Evolutionary conservation across 2,113 vertebrate genomes (phyloP).

Genomic region (Arvicanthis niloticus): DNA sequence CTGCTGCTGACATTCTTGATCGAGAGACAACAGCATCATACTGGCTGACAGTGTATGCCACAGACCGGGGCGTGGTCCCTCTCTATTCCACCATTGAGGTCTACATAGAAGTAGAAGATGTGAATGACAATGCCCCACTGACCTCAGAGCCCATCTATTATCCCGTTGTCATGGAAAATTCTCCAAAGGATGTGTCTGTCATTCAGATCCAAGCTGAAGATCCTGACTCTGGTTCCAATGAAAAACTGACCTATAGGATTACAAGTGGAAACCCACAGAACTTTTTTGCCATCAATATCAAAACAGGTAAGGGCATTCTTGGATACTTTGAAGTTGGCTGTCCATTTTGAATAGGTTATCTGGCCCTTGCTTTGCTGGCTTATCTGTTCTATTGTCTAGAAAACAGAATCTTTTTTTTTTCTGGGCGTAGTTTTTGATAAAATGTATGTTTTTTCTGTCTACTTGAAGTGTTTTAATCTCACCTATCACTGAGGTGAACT

Average conservation of each 20-base stretch:
- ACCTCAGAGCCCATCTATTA: constrained; percentile 96
- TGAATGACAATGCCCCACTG: constrained; percentile 98
- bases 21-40: constrained; percentile 96
- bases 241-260: constrained; percentile 93
- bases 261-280: constrained; percentile 98
- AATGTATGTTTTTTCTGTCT: background rate
- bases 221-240: constrained; percentile 91
- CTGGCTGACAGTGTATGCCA: constrained; percentile 97
- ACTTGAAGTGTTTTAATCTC: background rate
- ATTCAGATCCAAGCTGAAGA: constrained; percentile 97
- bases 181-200: constrained; percentile 95
- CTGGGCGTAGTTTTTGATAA: background rate
- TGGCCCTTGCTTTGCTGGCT: background rate
- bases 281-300: constrained; percentile 95
- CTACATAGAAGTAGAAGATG: constrained; percentile 96
- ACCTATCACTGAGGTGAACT: background rate
- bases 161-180: constrained; percentile 93
- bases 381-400: constrained; percentile 17
- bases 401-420: background rate
- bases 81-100: constrained; percentile 95
- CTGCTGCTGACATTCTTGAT: constrained; percentile 95
- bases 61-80: constrained; percentile 95
- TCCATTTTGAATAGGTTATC: background rate
- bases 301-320: constrained; percentile 90
- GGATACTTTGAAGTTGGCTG: background rate